Evolutionary conservation across 2,113 vertebrate species (phyloP).

Genomic region (Sceloporus undulatus): DNA sequence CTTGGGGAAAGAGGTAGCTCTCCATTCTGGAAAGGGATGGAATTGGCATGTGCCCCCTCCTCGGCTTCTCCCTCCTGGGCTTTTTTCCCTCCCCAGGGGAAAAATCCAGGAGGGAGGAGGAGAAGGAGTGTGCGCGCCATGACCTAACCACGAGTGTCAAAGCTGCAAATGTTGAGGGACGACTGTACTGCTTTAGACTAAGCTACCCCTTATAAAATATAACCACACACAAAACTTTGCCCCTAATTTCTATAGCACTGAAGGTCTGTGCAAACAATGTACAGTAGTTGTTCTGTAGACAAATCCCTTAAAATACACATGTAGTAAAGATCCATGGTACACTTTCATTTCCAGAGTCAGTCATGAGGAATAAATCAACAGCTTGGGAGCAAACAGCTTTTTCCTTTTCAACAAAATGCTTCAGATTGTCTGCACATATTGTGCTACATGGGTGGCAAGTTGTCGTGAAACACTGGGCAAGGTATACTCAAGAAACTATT

Average conservation of each 20-base stretch:
- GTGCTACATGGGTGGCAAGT: neutral
- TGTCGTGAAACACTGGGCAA: conserved; percentile 4
- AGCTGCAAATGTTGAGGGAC: too few relatives aligned
- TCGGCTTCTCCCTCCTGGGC: too few relatives aligned
- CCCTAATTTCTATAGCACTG: neutral
- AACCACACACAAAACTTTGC: neutral
- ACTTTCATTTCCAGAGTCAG: neutral
- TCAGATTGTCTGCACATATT: neutral
- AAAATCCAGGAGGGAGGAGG: too few relatives aligned
- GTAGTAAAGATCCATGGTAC: neutral
- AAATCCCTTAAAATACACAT: neutral
- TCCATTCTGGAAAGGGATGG: too few relatives aligned
- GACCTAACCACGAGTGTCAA: too few relatives aligned
- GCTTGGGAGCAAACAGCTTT: neutral
- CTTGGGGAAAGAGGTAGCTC: too few relatives aligned
- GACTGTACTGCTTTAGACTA: too few relatives aligned
- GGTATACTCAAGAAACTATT: neutral
- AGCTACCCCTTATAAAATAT: neutral
- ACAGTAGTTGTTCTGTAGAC: neutral
- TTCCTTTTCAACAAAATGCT: conserved; percentile 5
- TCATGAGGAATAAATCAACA: neutral
- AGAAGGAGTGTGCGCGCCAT: too few relatives aligned
- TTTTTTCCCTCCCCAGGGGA: too few relatives aligned
- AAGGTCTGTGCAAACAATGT: neutral
- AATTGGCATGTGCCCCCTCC: too few relatives aligned